Evolutionary conservation across 1,140 invertebrate genomes (phyloP), one percentile per base, ranked within the genome.

Genomic region (Caenorhabditis remanei): DNA sequence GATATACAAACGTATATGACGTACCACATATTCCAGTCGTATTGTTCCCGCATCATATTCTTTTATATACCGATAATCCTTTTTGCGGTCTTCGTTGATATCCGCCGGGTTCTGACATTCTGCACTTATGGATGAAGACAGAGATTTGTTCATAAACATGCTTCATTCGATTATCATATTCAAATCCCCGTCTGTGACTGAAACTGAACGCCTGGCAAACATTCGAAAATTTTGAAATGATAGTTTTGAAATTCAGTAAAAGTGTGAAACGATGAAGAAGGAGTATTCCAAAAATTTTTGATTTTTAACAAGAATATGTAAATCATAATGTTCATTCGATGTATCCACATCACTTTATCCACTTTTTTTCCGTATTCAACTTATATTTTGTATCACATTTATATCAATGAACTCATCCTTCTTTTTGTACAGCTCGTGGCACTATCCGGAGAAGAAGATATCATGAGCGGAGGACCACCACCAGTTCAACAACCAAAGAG

Each of bases 401-500:
- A 4, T 9, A 32, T 11, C 21, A 32, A 11, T 32, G 14, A 32
- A 8, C 61, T 11, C 6, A 79, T 21, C 0, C 46, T 46, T 48
- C 6, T 48, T 83, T 32, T 32, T 32, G 2, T 85, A 2, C 85
- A 85, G 85, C 63, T 85, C 14, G 85, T 85, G 21, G 85, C 85
- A 14, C 85, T 85, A 40, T 85, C 85, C 19, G 85, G 85, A 16
- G 85, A 85, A 56, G 85, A 85, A 48, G 63, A 65, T 48, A 67
- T 85, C 19, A 85, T 85, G 85, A 75, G 63, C n/a, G 67, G 58
- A 32, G 55, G 63, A 24, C 85, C 85, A 24, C 85, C 85, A 41
- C 85, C 85, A n/a, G 46, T 85, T 79, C 63, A 53, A 41, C 63
- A 79, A 79, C 50, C 63, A 41, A 67, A 85, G 56, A 14, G 55